Evolutionary conservation across 2,797 vertebrate genomes (phyloP), one percentile per base, ranked within the genome.

Genomic region (Sebastes wilsoni): DNA sequence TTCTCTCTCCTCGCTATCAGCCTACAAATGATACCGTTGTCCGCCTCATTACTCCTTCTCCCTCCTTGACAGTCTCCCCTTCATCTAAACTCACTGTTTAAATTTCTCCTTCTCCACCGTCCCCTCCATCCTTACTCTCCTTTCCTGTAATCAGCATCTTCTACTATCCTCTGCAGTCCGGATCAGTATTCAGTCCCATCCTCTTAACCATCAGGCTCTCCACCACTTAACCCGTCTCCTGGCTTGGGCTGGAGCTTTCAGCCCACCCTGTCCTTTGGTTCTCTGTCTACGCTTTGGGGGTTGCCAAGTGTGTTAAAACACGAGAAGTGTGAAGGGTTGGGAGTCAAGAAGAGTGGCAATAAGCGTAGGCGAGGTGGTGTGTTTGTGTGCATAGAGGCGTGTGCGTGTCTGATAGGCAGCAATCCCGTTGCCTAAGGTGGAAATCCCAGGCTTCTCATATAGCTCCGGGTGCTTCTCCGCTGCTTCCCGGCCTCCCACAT

Each of bases 101-200:
- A 6, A 72, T 38, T 16, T 80, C 55, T 32, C 20, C 8, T 65
- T 55, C 52, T 66, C 28, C 55, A 25, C 27, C 20, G 16, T 30
- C 55, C 9, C 28, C 56, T 46, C 6, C 16, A 42, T 52, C 20
- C 4, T 14, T 0, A 42, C 61, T 72, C 36, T 55, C 16, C 14
- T 78, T 75, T 38, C 52, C 68, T 66, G 49, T 73, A 80, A 88
- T 82, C 80, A 88, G 87, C 67, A 80, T 79, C 74, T 79, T 60
- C 36, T 81, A 71, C 85, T 73, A 75, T 66, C 61, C 83, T 87
- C 84, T 82, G 85, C 83, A 85, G 87, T 80, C 68, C 25, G 75
- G 81, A 84, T 94, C 86, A 87, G 89, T 83, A 89, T 88, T 89
- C 89, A 85, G 70, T 32, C 65, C 78, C 81, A 73, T 83, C 56